phyloP scores from a whole-genome alignment of 2,113 vertebrate species.

The Hemicordylus capensis region DNA sequence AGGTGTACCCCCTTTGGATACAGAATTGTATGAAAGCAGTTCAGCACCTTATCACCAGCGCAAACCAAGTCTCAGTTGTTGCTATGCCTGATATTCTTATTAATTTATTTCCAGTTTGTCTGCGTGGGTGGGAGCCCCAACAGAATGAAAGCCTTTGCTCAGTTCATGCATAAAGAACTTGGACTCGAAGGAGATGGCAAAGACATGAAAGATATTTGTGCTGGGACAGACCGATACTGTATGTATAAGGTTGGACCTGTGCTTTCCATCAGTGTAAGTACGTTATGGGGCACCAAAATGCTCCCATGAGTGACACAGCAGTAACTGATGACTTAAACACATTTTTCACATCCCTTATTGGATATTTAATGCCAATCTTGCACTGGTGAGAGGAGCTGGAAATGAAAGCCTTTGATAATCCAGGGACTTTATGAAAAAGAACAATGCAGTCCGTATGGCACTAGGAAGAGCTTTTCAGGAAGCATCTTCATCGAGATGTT shows the following conservation, averaged over 20 bases:
- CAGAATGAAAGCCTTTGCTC: conserved; percentile 87
- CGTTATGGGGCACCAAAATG: accelerated
- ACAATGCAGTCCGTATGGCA: neutral
- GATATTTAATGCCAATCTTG: neutral
- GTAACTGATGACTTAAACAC: neutral
- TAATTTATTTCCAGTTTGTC: conserved; percentile 77
- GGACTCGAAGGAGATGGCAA: conserved; percentile 66
- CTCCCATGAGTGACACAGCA: neutral
- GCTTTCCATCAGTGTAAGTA: conserved; percentile 85
- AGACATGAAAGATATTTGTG: conserved; percentile 80
- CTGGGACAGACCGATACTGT: conserved; percentile 83
- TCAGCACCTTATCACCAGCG: accelerated
- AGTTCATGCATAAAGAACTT: conserved; percentile 83
- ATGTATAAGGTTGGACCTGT: conserved; percentile 88
- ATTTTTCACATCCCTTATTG: neutral
- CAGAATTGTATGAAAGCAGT: accelerated
- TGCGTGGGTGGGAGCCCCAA: conserved; percentile 86
- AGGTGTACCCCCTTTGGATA: accelerated
- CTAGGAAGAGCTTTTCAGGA: neutral
- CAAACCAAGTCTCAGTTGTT: neutral
- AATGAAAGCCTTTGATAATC: neutral
- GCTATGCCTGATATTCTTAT: accelerated
- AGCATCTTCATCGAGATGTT: neutral
- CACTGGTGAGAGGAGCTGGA: neutral
- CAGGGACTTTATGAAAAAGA: neutral